These are phyloP conservation scores for Calliopsis andreniformis DNA, from an alignment of 1,140 invertebrate genomes.

Conservation along the genomic window DNA sequence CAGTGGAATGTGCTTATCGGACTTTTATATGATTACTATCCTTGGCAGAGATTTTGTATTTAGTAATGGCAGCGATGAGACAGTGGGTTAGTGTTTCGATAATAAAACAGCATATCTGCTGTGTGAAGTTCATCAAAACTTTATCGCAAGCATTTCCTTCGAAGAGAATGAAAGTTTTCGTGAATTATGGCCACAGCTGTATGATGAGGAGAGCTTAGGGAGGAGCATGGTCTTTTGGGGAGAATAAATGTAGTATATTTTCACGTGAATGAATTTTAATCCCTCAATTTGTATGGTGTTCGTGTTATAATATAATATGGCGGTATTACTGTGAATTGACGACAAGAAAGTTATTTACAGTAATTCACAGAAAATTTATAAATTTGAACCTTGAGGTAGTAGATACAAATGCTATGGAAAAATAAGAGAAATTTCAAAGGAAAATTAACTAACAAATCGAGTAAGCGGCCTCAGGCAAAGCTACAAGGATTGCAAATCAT, in stretches of 20 bases:
- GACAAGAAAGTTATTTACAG: conserved; percentile 2
- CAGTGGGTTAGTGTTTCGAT: conserved; percentile 25
- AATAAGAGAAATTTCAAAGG: too few species aligned
- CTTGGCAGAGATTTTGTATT: conserved; percentile 27
- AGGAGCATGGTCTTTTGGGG: not conserved
- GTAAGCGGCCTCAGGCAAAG: too few species aligned
- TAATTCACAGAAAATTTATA: too few species aligned
- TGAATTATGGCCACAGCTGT: conserved; percentile 10
- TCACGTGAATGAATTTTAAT: not conserved
- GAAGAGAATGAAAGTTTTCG: not conserved
- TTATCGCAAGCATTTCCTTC: conserved; percentile 7
- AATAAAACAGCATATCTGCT: conserved; percentile 26
- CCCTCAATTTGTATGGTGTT: too few species aligned
- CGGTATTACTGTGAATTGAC: too few species aligned
- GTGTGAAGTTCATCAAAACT: conserved; percentile 43
- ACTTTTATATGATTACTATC: conserved; percentile 28
- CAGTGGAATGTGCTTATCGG: not conserved
- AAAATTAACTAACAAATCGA: too few species aligned
- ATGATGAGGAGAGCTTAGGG: too few species aligned
- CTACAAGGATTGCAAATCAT: too few species aligned
- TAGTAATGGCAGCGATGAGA: conserved; percentile 34
- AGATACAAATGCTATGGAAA: too few species aligned
- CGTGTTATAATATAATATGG: too few species aligned
- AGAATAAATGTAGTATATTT: not conserved
- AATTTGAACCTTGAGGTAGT: too few species aligned